Conservation (phyloP, 2,113 vertebrate species). For the Lontra canadensis region DNA sequence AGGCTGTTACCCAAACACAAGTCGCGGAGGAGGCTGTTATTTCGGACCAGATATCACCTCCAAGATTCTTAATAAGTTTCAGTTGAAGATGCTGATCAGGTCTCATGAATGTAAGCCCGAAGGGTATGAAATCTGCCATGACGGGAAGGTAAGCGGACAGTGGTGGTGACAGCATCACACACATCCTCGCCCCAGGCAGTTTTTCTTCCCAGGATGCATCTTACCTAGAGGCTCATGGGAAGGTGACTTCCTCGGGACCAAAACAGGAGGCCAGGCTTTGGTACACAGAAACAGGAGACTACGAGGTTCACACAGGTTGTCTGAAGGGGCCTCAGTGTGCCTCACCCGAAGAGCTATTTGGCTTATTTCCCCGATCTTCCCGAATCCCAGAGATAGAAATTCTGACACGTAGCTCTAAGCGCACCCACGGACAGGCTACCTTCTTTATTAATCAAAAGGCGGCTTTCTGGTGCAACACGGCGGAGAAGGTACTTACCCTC, state of each 20-base stretch:
- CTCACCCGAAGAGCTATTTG: background rate
- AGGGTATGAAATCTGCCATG: slow-evolving; percentile 94
- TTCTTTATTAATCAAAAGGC: background rate
- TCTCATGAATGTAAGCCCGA: slow-evolving; percentile 98
- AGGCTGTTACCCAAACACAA: slow-evolving; percentile 92
- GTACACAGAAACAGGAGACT: background rate
- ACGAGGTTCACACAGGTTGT: background rate
- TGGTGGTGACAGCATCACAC: background rate
- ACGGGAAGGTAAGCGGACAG: slow-evolving; percentile 89
- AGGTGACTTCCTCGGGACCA: background rate
- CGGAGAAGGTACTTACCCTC: background rate
- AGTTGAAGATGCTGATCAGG: slow-evolving; percentile 93
- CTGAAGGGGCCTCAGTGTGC: background rate
- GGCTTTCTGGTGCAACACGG: background rate
- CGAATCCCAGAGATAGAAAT: slow-evolving; percentile 30
- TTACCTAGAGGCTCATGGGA: background rate
- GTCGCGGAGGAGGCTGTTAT: slow-evolving; percentile 95
- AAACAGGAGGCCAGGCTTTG: background rate
- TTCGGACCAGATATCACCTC: slow-evolving; percentile 94
- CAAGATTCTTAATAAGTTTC: slow-evolving; percentile 88
- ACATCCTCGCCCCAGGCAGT: background rate
- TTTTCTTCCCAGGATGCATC: background rate
- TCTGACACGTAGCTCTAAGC: background rate
- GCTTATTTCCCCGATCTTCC: background rate
- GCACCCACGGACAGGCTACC: background rate